Conservation (phyloP, 37 sponge, comb jelly and placozoan species). For the Agelas oroides region DNA sequence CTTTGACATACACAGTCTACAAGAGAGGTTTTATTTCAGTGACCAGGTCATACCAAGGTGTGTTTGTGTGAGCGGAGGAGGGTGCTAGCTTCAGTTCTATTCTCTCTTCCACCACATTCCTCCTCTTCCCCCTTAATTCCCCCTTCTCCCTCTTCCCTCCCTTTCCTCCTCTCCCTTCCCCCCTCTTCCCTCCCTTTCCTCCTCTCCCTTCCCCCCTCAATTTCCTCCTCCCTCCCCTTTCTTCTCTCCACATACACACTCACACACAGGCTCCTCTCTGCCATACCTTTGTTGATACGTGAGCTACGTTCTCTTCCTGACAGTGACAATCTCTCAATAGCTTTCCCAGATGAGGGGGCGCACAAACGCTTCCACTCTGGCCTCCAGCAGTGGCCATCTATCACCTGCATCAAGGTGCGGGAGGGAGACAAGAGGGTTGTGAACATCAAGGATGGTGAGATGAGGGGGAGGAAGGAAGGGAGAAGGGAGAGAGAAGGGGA, state of each 20-base stretch:
- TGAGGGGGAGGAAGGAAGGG: no score
- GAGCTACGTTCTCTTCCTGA: slow-evolving; percentile 52
- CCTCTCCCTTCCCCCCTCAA: no score
- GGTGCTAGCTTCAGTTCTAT: no score
- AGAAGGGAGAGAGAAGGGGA: no score
- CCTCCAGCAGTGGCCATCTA: slow-evolving; percentile 62
- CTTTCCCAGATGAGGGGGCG: slow-evolving; percentile 94
- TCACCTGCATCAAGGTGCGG: slow-evolving; percentile 86
- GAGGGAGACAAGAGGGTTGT: slow-evolving; percentile 81
- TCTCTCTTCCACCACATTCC: no score
- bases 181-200: no score
- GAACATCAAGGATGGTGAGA: slow-evolving; percentile 83
- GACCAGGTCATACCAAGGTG: slow-evolving; percentile 90
- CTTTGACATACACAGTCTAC: slow-evolving; percentile 94
- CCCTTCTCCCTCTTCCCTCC: no score
- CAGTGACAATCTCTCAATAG: slow-evolving; percentile 55
- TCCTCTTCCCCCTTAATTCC: no score
- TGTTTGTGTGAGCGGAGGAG: not conserved
- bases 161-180: no score
- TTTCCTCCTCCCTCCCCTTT: not conserved
- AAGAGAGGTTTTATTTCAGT: slow-evolving; percentile 94
- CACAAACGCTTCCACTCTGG: slow-evolving; percentile 74
- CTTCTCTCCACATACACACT: not conserved
- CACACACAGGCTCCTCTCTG: slow-evolving; percentile 67
- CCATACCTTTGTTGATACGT: slow-evolving; percentile 76